A percentile compares a stretch with the other conserved stretches of the same genome.
Conservation (phyloP, 2,113 vertebrate genomes). For the Colossoma macropomum region DNA sequence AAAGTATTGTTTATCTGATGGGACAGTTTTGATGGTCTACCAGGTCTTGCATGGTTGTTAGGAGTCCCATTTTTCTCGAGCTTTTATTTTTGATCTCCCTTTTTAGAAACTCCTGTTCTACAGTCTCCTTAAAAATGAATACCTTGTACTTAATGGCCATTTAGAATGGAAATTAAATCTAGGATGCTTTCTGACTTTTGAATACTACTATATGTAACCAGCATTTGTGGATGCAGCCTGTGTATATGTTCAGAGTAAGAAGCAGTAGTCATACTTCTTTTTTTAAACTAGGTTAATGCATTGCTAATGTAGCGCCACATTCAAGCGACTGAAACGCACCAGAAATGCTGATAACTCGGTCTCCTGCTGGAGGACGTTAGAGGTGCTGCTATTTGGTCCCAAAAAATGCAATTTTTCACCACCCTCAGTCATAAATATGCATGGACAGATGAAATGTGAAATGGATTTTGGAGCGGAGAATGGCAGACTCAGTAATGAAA, state of each 20-base stretch:
- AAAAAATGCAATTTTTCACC: slow-evolving; percentile 79
- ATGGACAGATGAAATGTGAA: slow-evolving; percentile 74
- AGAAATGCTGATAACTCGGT: not conserved
- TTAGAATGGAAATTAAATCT: too few species aligned
- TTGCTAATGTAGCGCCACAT: slow-evolving; percentile 38
- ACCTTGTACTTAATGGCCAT: too few species aligned
- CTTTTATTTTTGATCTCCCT: too few species aligned
- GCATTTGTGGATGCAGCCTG: not conserved
- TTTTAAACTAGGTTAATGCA: not conserved
- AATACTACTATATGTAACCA: too few species aligned
- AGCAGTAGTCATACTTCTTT: not conserved
- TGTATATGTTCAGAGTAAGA: not conserved
- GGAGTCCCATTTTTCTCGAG: too few species aligned
- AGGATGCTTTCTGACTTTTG: too few species aligned
- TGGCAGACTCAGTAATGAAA: slow-evolving; percentile 72
- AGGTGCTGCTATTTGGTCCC: slow-evolving; percentile 71
- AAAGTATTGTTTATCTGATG: too few species aligned
- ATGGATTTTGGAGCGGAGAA: slow-evolving; percentile 73
- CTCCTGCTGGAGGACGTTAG: slow-evolving; percentile 65
- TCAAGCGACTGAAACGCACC: not conserved
- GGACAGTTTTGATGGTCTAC: too few species aligned
- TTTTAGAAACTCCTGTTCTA: too few species aligned
- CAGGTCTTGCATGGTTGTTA: too few species aligned
- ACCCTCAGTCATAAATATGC: slow-evolving; percentile 84
- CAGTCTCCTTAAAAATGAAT: too few species aligned